phyloP scores from a whole-genome alignment of 1,140 invertebrate genomes.

The Triops cancriformis region DNA sequence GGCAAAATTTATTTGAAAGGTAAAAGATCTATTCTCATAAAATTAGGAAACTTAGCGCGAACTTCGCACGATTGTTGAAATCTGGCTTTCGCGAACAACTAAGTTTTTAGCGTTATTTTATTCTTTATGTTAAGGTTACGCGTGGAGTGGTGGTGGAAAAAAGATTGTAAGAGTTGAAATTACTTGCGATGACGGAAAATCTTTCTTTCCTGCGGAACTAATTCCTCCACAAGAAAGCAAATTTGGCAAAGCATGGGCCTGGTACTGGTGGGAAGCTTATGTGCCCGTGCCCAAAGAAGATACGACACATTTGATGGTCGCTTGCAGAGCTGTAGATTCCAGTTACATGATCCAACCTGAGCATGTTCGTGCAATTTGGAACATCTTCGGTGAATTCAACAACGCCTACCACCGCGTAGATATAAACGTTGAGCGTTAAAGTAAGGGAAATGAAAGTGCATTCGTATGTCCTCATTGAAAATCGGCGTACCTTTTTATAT shows the following conservation, averaged over 20 bases:
- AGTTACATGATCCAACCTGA: background rate
- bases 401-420: background rate
- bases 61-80: too few relatives aligned
- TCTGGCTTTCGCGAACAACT: too few relatives aligned
- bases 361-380: background rate
- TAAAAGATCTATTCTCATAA: background rate
- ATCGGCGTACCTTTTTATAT: too few relatives aligned
- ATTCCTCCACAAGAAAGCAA: background rate
- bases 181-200: background rate
- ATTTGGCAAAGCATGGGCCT: constrained; percentile 8
- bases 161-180: constrained; percentile 17
- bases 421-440: background rate
- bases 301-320: background rate
- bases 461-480: too few relatives aligned
- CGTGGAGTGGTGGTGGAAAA: constrained; percentile 15
- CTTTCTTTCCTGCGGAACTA: too few relatives aligned
- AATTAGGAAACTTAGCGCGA: background rate
- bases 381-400: background rate
- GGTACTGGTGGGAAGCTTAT: background rate
- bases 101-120: too few relatives aligned
- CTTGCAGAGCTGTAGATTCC: background rate
- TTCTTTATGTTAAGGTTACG: background rate
- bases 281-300: background rate
- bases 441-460: background rate
- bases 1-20: constrained; percentile 8